These are phyloP conservation scores for Aplodontia rufa DNA, from an alignment of 2,113 vertebrate genomes.

Conservation along the genomic window DNA sequence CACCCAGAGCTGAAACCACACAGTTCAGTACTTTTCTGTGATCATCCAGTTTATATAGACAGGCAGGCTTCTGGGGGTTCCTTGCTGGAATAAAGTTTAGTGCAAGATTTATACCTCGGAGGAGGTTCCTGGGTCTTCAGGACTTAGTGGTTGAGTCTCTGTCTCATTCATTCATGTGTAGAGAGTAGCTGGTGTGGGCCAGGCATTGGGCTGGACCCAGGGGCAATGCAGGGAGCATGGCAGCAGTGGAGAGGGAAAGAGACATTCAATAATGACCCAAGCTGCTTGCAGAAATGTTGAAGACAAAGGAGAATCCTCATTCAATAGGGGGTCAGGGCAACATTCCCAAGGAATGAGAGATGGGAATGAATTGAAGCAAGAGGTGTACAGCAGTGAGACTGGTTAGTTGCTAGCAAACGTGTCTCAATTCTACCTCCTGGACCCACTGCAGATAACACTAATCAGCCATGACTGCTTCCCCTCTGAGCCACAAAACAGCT, in stretches of 20 bases:
- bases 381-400: rapidly evolving
- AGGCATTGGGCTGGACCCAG: not conserved
- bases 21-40: not conserved
- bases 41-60: not conserved
- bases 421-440: not conserved
- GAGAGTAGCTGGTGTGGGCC: not conserved
- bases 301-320: not conserved
- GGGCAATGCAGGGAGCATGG: not conserved
- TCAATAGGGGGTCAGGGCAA: not conserved
- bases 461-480: not conserved
- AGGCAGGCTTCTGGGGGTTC: not conserved
- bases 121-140: not conserved
- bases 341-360: not conserved
- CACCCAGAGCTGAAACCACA: not conserved
- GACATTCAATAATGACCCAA: not conserved
- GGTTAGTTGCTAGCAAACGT: not conserved
- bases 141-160: not conserved
- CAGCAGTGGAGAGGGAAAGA: not conserved
- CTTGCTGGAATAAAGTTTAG: not conserved
- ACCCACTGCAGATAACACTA: not conserved
- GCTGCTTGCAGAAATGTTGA: not conserved
- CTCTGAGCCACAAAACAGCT: not conserved
- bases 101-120: not conserved
- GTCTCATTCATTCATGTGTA: not conserved
- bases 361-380: not conserved